Evolutionary conservation across 2,888 invertebrate species (phyloP).

Genomic region (Oithona nana): DNA sequence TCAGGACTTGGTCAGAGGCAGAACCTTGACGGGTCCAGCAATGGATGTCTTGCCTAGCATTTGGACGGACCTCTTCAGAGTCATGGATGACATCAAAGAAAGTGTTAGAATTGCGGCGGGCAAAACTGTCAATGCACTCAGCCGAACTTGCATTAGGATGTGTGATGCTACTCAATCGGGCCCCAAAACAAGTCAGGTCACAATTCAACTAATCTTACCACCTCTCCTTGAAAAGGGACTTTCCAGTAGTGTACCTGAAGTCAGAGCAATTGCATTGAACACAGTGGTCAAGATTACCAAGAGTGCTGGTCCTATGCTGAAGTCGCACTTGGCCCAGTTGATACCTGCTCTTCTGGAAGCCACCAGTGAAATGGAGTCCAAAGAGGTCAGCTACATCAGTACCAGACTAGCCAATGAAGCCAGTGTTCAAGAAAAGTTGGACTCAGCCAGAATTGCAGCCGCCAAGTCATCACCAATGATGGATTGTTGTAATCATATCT

Average conservation of each 20-base stretch:
- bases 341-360: slow-evolving; percentile 68
- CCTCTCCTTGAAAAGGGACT: slow-evolving; percentile 44
- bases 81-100: slow-evolving; percentile 87
- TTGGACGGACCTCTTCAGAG: slow-evolving; percentile 65
- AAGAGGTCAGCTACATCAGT: slow-evolving; percentile 56
- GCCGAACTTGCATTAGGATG: slow-evolving; percentile 39
- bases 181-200: slow-evolving; percentile 25
- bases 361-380: slow-evolving; percentile 65
- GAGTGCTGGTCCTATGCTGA: slow-evolving; percentile 53
- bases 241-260: slow-evolving; percentile 2
- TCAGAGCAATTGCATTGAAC: slow-evolving; percentile 39
- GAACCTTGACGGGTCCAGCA: slow-evolving; percentile 26
- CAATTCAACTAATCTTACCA: slow-evolving; percentile 40
- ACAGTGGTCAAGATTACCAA: slow-evolving; percentile 68
- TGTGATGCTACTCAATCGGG: slow-evolving; percentile 27
- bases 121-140: slow-evolving; percentile 46
- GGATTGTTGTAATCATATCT: slow-evolving; percentile 61
- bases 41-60: slow-evolving; percentile 36
- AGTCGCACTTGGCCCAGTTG: slow-evolving; percentile 56
- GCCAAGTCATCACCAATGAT: slow-evolving; percentile 70
- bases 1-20: slow-evolving; percentile 55
- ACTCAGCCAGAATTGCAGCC: slow-evolving; percentile 55
- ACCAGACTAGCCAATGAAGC: slow-evolving; percentile 47
- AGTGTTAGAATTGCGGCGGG: slow-evolving; percentile 55
- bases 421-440: slow-evolving; percentile 52